A percentile compares a stretch with the other conserved stretches of the same genome.
Evolutionary conservation across 2,888 invertebrate genomes (phyloP).

Genomic region (Oxytorus armatus): DNA sequence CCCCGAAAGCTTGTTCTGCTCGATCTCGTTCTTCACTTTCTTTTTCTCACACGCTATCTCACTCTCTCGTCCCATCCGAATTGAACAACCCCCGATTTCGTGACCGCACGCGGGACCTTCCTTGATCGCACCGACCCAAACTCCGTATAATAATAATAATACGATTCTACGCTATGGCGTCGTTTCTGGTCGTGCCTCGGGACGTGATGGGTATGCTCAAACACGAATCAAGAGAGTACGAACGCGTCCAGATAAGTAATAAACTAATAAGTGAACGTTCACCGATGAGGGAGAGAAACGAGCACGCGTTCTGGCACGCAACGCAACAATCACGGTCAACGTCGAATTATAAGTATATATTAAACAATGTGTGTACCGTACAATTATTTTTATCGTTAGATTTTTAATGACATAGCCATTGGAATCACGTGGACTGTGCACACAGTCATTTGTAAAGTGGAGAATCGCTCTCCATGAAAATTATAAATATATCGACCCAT

Average conservation of each 20-base stretch:
- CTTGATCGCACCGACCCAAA: constrained; percentile 54
- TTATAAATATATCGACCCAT: not conserved
- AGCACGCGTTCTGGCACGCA: constrained; percentile 75
- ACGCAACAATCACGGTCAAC: constrained; percentile 79
- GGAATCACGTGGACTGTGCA: constrained; percentile 33
- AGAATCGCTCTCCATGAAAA: no score
- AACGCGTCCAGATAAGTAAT: constrained; percentile 60
- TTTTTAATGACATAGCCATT: constrained; percentile 21
- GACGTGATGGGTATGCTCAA: constrained; percentile 51
- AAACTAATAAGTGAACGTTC: constrained; percentile 65
- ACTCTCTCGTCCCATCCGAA: constrained; percentile 40
- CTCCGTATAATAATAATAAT: constrained; percentile 41
- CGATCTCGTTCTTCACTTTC: constrained; percentile 39
- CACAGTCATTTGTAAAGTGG: no score
- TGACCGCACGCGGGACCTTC: constrained; percentile 59
- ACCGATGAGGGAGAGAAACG: constrained; percentile 39
- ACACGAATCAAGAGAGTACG: constrained; percentile 39
- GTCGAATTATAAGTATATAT: constrained; percentile 64
- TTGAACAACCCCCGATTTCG: constrained; percentile 59
- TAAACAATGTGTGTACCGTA: constrained; percentile 43
- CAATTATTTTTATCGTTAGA: constrained; percentile 49
- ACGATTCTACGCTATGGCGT: constrained; percentile 43
- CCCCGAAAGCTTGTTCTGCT: constrained; percentile 65
- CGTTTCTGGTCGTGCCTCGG: constrained; percentile 36
- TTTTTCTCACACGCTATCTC: constrained; percentile 24